Evolutionary conservation across 2,797 vertebrate genomes (phyloP).

Genomic region (Coranthus polyacanthus): DNA sequence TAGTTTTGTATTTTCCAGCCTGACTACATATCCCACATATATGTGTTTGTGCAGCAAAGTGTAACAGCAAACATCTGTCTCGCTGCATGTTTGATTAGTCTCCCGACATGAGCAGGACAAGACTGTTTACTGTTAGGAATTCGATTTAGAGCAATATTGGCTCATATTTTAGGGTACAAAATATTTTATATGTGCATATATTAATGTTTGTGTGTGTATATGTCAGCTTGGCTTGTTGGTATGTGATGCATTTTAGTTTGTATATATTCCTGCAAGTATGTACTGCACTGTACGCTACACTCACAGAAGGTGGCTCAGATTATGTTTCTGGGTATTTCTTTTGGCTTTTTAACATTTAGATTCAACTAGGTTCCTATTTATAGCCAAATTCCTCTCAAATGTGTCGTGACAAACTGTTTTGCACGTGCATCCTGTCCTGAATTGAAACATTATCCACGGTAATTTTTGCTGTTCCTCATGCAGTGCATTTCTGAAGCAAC

Average conservation of each 20-base stretch:
- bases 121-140: constrained; percentile 40
- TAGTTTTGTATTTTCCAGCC: constrained; percentile 10
- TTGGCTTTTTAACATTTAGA: too few species aligned
- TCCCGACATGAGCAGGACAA: constrained; percentile 43
- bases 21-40: constrained; percentile 23
- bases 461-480: too few species aligned
- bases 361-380: too few species aligned
- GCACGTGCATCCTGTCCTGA: too few species aligned
- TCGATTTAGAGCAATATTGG: constrained; percentile 28
- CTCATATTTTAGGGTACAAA: constrained; percentile 3
- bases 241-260: not conserved
- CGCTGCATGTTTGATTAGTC: constrained; percentile 66
- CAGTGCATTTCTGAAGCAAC: too few species aligned
- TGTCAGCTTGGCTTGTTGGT: not conserved
- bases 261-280: not conserved
- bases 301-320: too few species aligned
- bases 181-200: constrained; percentile 2
- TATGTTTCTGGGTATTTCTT: too few species aligned
- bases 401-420: too few species aligned
- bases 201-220: not conserved
- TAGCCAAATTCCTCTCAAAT: too few species aligned
- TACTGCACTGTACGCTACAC: not conserved
- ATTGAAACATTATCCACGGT: too few species aligned
- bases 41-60: constrained; percentile 63
- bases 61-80: constrained; percentile 69